These are phyloP conservation scores for Cephonodes hylas DNA, from an alignment of 2,888 invertebrate genomes.

Conservation along the genomic window DNA sequence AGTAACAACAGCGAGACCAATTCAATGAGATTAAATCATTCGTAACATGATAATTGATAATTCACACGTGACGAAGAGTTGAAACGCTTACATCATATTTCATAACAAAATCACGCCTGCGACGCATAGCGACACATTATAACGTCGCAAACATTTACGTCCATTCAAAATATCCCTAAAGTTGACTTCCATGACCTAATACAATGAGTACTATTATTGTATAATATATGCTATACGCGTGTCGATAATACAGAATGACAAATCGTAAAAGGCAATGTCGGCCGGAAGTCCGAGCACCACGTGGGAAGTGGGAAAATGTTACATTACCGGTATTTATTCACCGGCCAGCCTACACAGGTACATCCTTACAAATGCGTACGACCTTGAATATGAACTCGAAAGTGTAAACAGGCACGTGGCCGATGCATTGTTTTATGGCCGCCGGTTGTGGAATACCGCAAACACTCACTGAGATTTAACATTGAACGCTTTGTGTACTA, in stretches of 20 bases:
- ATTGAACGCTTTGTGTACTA: slow-evolving; percentile 23
- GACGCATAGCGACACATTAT: background rate
- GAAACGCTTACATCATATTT: background rate
- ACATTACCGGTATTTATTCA: slow-evolving; percentile 78
- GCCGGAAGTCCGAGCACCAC: slow-evolving; percentile 61
- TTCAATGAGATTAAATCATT: background rate
- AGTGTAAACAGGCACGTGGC: slow-evolving; percentile 78
- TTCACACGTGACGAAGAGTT: background rate
- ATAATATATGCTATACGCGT: background rate
- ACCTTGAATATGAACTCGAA: slow-evolving; percentile 80
- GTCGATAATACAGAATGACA: slow-evolving; percentile 29
- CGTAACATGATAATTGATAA: background rate
- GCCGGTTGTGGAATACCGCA: slow-evolving; percentile 58
- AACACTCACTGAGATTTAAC: slow-evolving; percentile 37
- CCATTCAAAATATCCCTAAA: background rate
- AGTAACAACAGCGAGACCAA: background rate
- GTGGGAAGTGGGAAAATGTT: slow-evolving; percentile 78
- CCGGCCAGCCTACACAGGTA: slow-evolving; percentile 74
- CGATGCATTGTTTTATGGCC: slow-evolving; percentile 79
- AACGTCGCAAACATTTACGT: background rate
- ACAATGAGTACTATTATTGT: slow-evolving; percentile 1
- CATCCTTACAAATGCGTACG: slow-evolving; percentile 81
- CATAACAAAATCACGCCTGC: background rate
- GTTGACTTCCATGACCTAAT: background rate
- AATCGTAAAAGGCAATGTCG: slow-evolving; percentile 56